Percentiles rank a stretch among this genome's conserved stretches.
These are phyloP conservation scores for western clawed frog (Xenopus tropicalis) DNA, from an alignment of 2,113 vertebrate genomes.

Conservation along the genomic window DNA sequence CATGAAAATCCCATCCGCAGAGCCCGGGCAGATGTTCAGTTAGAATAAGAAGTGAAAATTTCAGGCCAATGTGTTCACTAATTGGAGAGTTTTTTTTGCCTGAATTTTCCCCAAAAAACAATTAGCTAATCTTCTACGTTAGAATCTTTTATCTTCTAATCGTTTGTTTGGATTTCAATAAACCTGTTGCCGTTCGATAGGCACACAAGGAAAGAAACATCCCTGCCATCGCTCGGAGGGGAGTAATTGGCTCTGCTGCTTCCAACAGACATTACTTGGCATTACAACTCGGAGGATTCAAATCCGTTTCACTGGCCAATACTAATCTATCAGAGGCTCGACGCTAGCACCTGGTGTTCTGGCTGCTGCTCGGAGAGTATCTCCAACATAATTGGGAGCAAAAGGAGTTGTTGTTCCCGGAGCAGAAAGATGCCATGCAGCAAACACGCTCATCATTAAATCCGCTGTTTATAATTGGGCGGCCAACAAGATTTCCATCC, in stretches of 20 bases:
- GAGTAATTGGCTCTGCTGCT: constrained; percentile 17
- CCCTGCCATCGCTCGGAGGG: background rate
- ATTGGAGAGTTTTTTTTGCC: constrained; percentile 2
- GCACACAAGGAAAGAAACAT: background rate
- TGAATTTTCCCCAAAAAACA: constrained; percentile 13
- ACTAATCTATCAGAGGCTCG: constrained; percentile 4
- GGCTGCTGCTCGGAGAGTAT: background rate
- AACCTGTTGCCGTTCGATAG: constrained; percentile 9
- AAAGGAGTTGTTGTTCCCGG: no score
- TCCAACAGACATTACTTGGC: constrained; percentile 4
- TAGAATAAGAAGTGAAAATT: constrained; percentile 11
- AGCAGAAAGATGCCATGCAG: no score
- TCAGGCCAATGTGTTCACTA: constrained; percentile 24
- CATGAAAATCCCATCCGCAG: constrained; percentile 7
- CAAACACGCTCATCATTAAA: no score
- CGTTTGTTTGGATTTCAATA: constrained; percentile 1
- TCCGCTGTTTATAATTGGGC: no score
- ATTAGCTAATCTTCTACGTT: background rate
- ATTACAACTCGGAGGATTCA: constrained; percentile 6
- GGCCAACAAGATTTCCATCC: no score
- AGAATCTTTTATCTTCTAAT: constrained; percentile 17
- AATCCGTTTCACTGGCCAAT: constrained; percentile 17
- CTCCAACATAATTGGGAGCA: background rate
- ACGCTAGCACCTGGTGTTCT: constrained; percentile 15
- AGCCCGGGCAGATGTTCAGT: constrained; percentile 27